A percentile compares a stretch with the other conserved stretches of the same genome.
Conservation (phyloP, 2,888 invertebrate species). For the Thera obeliscata region DNA sequence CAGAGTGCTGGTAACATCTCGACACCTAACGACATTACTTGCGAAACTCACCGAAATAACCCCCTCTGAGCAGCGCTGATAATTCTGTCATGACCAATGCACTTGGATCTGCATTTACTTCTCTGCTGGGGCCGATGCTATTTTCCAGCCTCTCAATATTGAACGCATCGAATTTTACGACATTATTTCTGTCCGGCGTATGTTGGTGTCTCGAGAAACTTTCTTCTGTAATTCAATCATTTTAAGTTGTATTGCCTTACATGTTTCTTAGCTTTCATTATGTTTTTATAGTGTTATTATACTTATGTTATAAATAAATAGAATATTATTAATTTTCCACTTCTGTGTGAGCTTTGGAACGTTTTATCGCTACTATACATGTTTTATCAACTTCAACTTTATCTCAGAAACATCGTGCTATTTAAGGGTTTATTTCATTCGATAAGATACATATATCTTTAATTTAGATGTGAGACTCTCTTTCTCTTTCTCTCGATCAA, state of each 20-base stretch:
- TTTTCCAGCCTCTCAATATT: conserved; percentile 58
- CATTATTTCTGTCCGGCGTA: conserved; percentile 57
- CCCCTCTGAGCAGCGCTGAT: conserved; percentile 66
- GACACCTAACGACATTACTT: conserved; percentile 69
- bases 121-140: conserved; percentile 71
- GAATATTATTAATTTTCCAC: too few species aligned
- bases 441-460: neutral
- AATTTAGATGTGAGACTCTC: neutral
- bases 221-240: conserved; percentile 75
- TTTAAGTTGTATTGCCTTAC: conserved; percentile 64
- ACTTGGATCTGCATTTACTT: conserved; percentile 55
- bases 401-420: too few species aligned
- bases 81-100: conserved; percentile 78
- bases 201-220: conserved; percentile 58
- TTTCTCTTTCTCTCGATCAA: neutral
- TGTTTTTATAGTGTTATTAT: conserved; percentile 48
- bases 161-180: conserved; percentile 59
- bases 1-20: conserved; percentile 54
- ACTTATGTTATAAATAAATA: too few species aligned
- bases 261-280: conserved; percentile 67
- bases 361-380: too few species aligned
- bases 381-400: too few species aligned
- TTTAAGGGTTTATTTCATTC: neutral
- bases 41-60: conserved; percentile 79
- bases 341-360: too few species aligned